Percentiles rank a stretch among this genome's conserved stretches.
These are phyloP conservation scores for human DNA, from an alignment of 2,113 vertebrate genomes.

Conservation along the genomic window GRCh38 chr6:38332501-38333000, in stretches of 20 bases:
- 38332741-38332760: conserved; percentile 22
- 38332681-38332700: not conserved
- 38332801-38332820: not conserved
- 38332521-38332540: not conserved
- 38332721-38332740: not conserved
- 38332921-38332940: not conserved
- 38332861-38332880: not conserved
- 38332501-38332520: not conserved
- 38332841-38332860: conserved; percentile 21
- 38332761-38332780: not conserved
- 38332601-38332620: not conserved
- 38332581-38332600: not conserved
- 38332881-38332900: not conserved
- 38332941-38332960: not conserved
- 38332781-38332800: conserved; percentile 1
- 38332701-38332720: not conserved
- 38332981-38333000: not conserved
- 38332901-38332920: not conserved
- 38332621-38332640: rapidly evolving
- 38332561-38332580: not conserved
- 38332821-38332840: conserved; percentile 1
- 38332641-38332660: conserved; percentile 33
- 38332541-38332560: not conserved
- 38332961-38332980: not conserved
- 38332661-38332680: not conserved